Evolutionary conservation across 2,888 invertebrate species (phyloP), one percentile per base, ranked within the genome.

Genomic region (Eremobia ochroleuca): DNA sequence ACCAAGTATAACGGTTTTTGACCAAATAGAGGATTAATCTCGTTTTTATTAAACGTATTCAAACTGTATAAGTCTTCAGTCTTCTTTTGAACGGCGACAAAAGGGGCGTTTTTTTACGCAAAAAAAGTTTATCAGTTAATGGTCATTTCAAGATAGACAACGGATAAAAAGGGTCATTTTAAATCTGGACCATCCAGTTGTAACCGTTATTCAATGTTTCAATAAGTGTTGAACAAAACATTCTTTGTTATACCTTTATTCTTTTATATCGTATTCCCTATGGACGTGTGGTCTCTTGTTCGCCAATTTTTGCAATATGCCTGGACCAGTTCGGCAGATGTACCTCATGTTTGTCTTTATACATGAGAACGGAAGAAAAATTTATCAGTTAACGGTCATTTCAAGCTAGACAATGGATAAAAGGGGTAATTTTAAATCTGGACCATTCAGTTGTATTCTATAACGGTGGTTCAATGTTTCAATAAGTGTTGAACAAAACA

Each of bases 251-350:
- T 18, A n/a, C 4, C 15, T 43, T 55, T 34, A 18, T 78, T 67
- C 21, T 52, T 77, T 49, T 65, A 40, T 58, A n/a, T 21, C 6
- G n/a, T n/a, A 15, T 21, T 28, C 21, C 49, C 9, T 31, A n/a
- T 49, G 67, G 77, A 37, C 15, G 18, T 59, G 25, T 49, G 11
- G 58, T 52, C 28, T 78, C 49, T 52, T 52, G 58, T 43, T 25
- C 8, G 46, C 34, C 18, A 43, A 59, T 28, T 73, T 49, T 81
- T 25, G 31, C 40, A 52, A 52, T 28, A 49, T 81, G 31, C 1
- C 31, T 28, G 49, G 49, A 4, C 58, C 65, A 59, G 81, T 65
- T 73, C 6, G 18, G 74, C 74, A 78, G 74, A 78, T 78, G 77
- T 40, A 9, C 25, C 3, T 31, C 9, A 15, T 37, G 81, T 73